Conservation (phyloP, 2,888 invertebrate genomes). For the Heliconius erato region DNA sequence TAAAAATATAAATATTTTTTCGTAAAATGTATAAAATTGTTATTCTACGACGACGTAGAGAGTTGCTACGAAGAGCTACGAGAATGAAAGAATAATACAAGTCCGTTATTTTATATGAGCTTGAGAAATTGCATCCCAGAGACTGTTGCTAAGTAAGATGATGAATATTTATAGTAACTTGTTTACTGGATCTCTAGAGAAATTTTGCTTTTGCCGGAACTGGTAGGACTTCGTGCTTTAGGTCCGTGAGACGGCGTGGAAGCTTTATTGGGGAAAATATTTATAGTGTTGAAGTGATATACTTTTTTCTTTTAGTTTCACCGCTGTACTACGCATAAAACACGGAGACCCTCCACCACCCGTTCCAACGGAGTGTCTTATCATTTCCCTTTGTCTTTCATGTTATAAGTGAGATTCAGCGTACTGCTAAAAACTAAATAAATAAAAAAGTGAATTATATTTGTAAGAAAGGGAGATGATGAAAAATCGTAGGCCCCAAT, state of each 20-base stretch:
- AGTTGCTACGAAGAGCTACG: constrained; percentile 31
- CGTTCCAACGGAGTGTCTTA: too few relatives aligned
- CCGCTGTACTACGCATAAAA: not conserved
- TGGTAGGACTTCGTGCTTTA: not conserved
- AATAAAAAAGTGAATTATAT: too few relatives aligned
- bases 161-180: constrained; percentile 26
- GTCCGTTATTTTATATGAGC: constrained; percentile 28
- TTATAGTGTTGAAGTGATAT: not conserved
- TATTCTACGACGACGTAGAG: constrained; percentile 20
- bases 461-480: too few relatives aligned
- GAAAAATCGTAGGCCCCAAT: too few relatives aligned
- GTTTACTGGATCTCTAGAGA: constrained; percentile 17
- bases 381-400: too few relatives aligned
- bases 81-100: constrained; percentile 38
- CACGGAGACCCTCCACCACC: too few relatives aligned
- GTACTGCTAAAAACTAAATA: too few relatives aligned
- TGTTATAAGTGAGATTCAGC: too few relatives aligned
- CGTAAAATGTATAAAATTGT: not conserved
- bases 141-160: not conserved
- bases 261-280: not conserved
- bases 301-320: not conserved
- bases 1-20: not conserved
- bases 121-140: constrained; percentile 24
- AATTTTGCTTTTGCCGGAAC: constrained; percentile 19
- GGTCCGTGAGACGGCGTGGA: not conserved